A percentile compares a stretch with the other conserved stretches of the same genome.
Conservation (phyloP, 1,140 invertebrate species). For the Coboldia fuscipes region DNA sequence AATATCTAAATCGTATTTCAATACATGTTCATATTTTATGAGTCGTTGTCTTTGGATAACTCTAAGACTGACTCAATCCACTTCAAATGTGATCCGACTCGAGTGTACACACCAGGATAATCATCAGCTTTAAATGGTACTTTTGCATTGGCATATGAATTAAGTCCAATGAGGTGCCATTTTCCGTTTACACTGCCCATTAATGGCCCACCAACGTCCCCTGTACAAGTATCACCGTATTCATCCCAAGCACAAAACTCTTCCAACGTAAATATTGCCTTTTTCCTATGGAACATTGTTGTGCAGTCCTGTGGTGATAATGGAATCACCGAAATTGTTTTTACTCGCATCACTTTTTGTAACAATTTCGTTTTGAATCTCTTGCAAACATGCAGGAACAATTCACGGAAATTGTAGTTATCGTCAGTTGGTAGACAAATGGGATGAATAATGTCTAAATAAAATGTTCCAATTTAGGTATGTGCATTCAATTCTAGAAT, state of each 20-base stretch:
- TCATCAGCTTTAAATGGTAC: not conserved
- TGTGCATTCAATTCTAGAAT: too few relatives aligned
- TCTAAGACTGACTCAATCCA: too few relatives aligned
- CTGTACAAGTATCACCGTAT: not conserved
- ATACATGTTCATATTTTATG: too few relatives aligned
- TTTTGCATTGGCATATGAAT: not conserved
- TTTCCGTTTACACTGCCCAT: not conserved
- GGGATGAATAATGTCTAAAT: not conserved
- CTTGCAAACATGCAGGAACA: not conserved
- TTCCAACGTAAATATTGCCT: not conserved
- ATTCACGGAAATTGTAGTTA: not conserved
- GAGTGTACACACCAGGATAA: not conserved
- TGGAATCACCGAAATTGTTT: not conserved
- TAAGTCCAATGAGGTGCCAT: not conserved
- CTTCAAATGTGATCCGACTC: not conserved
- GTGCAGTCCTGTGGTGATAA: not conserved
- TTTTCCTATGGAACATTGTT: not conserved
- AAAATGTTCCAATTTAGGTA: too few relatives aligned
- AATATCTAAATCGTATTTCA: too few relatives aligned
- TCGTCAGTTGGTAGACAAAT: not conserved
- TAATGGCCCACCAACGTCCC: constrained; percentile 1
- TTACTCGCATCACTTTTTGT: not conserved
- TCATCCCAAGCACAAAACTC: not conserved
- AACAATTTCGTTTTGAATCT: too few relatives aligned
- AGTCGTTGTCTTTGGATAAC: too few relatives aligned